phyloP scores from a whole-genome alignment of 1,140 invertebrate species.

The Aphelenchoides besseyi region DNA sequence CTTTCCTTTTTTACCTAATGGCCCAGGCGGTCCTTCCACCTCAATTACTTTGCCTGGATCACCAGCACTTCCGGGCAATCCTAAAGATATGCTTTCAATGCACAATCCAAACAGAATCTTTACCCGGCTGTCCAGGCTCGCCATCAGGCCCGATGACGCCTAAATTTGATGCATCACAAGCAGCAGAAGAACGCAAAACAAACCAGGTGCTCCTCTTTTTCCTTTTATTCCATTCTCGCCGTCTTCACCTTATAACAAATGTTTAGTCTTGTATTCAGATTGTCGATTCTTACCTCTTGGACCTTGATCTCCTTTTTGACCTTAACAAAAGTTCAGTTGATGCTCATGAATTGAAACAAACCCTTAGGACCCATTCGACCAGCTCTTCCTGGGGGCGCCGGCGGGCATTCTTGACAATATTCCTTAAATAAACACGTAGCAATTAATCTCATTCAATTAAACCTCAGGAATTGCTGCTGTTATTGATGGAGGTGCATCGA shows the following conservation, averaged over 20 bases:
- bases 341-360: neutral
- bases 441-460: neutral
- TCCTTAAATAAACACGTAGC: neutral
- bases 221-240: neutral
- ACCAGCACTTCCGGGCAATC: neutral
- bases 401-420: conserved; percentile 8
- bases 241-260: neutral
- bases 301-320: neutral
- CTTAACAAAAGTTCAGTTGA: neutral
- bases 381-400: neutral
- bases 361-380: neutral
- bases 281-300: neutral
- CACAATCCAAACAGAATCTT: neutral
- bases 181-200: neutral
- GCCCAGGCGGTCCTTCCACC: neutral
- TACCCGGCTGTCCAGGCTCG: neutral
- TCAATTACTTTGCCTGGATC: neutral
- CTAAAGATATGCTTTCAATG: conserved; percentile 3
- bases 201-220: neutral
- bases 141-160: neutral
- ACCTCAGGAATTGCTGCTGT: conserved; percentile 3
- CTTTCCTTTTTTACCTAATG: neutral
- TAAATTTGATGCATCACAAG: neutral
- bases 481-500: neutral
- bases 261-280: neutral